Evolutionary conservation across 2,113 vertebrate genomes (phyloP), one percentile per base, ranked within the genome.

Genomic region (Myrmecobius fasciatus): DNA sequence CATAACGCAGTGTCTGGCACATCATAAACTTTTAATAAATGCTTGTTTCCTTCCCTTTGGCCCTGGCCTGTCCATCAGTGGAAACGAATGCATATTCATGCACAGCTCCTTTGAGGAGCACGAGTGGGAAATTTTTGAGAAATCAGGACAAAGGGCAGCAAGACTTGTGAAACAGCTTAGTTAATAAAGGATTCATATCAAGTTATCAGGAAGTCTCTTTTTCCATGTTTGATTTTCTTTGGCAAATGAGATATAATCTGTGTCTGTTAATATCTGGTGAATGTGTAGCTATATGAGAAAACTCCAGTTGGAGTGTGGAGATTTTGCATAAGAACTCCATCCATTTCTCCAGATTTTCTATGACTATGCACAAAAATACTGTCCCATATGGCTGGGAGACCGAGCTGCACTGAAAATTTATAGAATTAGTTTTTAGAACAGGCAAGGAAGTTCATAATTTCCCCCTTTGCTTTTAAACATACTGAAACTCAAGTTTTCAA

Each of bases 141-240:
- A 91, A 11, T 49, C 14, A 1, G 28, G 47, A 2, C 75, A 53
- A 51, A 83, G 3, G 47, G 2, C 53, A 48, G 31, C 92, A 46
- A 56, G 53, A 93, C 92, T 75, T 24, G 43, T 53, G 51, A 89
- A 53, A 91, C 43, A 89, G 49, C 89, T 95, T 93, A 52, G 54
- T 94, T 26, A n/a, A 3, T 14, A 88, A 5, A 92, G 60, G 43
- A 3, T 52, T 14, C 89, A 75, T 22, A 92, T 48, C 51, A 95
- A 91, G 46, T 53, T 12, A 67, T 31, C 3, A 0, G 3, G 9
- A 3, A 89, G 24, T 10, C 25, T 54, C 48, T 92, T 52, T 89
- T 54, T 48, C 0, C 0, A 1, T n/a, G 26, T 93, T 94, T 43
- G 52, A 92, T 94, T 17, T 43, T 17, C 60, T 53, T 91, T 25